Evolutionary conservation across 1,140 invertebrate genomes (phyloP).

Genomic region (Pygmarrhopalites habei): DNA sequence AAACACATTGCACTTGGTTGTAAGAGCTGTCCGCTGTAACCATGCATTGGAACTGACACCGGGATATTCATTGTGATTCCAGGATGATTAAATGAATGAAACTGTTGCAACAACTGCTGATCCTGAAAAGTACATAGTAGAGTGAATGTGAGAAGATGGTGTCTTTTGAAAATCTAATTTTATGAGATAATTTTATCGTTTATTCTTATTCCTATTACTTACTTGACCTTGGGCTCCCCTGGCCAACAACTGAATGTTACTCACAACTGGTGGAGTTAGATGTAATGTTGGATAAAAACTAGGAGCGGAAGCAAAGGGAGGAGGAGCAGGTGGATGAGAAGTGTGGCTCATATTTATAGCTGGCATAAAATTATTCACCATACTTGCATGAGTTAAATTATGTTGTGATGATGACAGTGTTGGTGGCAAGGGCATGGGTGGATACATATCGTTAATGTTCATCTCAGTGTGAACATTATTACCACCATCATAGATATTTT

Average conservation of each 20-base stretch:
- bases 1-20: slow-evolving; percentile 22
- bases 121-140: no score
- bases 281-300: slow-evolving; percentile 21
- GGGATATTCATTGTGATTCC: slow-evolving; percentile 23
- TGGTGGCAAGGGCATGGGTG: background rate
- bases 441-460: no score
- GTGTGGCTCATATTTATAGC: background rate
- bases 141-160: no score
- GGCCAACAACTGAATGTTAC: slow-evolving; percentile 24
- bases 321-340: background rate
- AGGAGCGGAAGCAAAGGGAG: background rate
- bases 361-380: slow-evolving; percentile 1
- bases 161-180: no score
- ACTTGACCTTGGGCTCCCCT: slow-evolving; percentile 15
- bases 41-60: background rate
- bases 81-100: slow-evolving; percentile 7
- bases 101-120: no score
- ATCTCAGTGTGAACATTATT: no score
- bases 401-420: background rate
- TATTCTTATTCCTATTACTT: no score
- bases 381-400: background rate
- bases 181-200: no score
- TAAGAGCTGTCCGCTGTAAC: background rate
- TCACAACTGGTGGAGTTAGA: slow-evolving; percentile 18
- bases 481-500: slow-evolving; percentile 39